Evolutionary conservation across 2,113 vertebrate genomes (phyloP), one percentile per base, ranked within the genome.

Genomic region (Geococcyx californianus): DNA sequence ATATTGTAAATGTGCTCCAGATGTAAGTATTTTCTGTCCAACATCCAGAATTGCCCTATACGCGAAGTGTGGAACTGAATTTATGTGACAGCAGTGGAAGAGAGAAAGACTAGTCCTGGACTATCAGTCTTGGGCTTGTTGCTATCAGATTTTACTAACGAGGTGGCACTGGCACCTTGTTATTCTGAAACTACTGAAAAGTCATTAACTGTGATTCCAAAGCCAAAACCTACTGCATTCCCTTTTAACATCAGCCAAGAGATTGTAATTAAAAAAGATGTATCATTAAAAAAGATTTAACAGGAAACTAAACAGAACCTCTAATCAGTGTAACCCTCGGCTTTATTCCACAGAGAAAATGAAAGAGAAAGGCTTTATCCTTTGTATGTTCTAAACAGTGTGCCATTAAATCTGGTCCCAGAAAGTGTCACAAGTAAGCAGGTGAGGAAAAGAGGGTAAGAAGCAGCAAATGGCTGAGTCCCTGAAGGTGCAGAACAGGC

Each of bases 211-310:
- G 83, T 49, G 49, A 78, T 76, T 83, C 60, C 82, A 85, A 87
- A 86, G 54, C 54, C 87, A 85, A 66, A 92, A 42, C n/a, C 72
- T 77, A 2, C 52, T 81, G 40, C 51, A 33, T 56, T 87, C 47
- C 49, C 81, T 92, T 91, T 73, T 74, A 83, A 76, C 36, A 90
- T 52, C 75, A 87, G 70, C 90, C 86, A 89, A 83, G 91, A 80
- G 63, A 45, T 24, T 0, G 0, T 45, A n/a, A 87, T 77, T 60
- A 34, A 72, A 83, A 82, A 73, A 44, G 24, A 66, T 58, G 29
- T 67, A 16, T 69, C 87, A 91, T 86, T 83, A 70, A 77, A 78
- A 79, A 67, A 9, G 2, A 74, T 77, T 86, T 64, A 87, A 87
- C 52, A 87, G 38, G 54, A 82, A 78, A 80, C 44, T 49, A 49